These are phyloP conservation scores for Gyrodactylus bullatarudis DNA, from an alignment of 1,140 invertebrate species.

Conservation along the genomic window DNA sequence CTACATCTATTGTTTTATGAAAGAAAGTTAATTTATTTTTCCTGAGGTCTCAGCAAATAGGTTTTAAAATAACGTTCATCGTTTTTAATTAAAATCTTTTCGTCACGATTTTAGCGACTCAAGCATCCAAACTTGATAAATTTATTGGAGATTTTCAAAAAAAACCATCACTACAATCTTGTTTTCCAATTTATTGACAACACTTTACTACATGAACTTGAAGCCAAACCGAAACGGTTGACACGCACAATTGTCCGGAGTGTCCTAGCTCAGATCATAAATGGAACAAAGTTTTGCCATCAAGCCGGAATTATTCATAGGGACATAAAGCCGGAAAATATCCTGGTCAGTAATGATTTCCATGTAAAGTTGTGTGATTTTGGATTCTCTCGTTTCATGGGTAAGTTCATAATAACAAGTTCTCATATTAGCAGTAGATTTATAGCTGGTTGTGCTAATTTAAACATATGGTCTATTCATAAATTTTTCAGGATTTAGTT, in stretches of 20 bases:
- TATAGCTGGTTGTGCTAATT: not conserved
- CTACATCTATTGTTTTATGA: too few species aligned
- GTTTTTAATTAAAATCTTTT: too few species aligned
- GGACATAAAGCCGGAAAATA: slow-evolving; percentile 63
- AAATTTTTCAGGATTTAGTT: too few species aligned
- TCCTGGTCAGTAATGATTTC: slow-evolving; percentile 39
- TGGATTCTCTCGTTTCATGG: slow-evolving; percentile 85
- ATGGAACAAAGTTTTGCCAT: slow-evolving; percentile 51
- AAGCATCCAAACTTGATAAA: slow-evolving; percentile 53
- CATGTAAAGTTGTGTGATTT: slow-evolving; percentile 86
- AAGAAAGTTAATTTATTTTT: too few species aligned
- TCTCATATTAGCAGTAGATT: not conserved
- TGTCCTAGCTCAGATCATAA: slow-evolving; percentile 42
- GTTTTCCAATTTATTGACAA: slow-evolving; percentile 58
- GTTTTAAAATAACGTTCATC: too few species aligned
- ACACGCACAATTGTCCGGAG: slow-evolving; percentile 24
- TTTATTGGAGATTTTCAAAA: slow-evolving; percentile 48
- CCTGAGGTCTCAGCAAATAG: too few species aligned
- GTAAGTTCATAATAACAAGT: slow-evolving; percentile 33
- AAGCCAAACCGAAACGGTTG: slow-evolving; percentile 31
- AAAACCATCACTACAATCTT: slow-evolving; percentile 42
- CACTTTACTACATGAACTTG: slow-evolving; percentile 46
- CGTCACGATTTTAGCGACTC: slow-evolving; percentile 30
- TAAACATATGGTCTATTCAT: not conserved
- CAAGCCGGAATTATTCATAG: slow-evolving; percentile 49